Evolutionary conservation across 2,888 invertebrate genomes (phyloP).

Genomic region (Venustoraphidia nigricollis): DNA sequence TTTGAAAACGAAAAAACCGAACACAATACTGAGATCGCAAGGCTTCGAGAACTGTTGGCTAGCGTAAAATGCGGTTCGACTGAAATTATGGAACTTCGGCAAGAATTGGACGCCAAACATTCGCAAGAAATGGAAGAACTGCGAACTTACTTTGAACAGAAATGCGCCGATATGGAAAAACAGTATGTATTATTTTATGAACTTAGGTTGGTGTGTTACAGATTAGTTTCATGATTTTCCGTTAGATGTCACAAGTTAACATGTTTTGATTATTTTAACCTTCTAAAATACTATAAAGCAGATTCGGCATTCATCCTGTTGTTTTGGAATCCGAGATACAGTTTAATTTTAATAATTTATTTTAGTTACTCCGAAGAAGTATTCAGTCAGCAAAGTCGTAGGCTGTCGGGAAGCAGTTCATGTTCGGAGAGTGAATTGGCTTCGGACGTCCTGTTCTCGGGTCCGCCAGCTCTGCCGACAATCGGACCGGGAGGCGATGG

Average conservation of each 20-base stretch:
- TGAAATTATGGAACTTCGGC: slow-evolving; percentile 36
- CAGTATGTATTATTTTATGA: slow-evolving; percentile 34
- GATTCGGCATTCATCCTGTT: too few relatives aligned
- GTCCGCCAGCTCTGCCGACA: slow-evolving; percentile 3
- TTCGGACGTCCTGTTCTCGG: slow-evolving; percentile 24
- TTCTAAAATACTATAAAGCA: too few relatives aligned
- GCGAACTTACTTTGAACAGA: slow-evolving; percentile 63
- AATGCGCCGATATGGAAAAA: slow-evolving; percentile 64
- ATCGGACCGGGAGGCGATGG: slow-evolving; percentile 20
- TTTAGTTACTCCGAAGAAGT: slow-evolving; percentile 48
- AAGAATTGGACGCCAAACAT: slow-evolving; percentile 49
- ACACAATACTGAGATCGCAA: slow-evolving; percentile 34
- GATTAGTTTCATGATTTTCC: too few relatives aligned
- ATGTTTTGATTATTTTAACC: too few relatives aligned
- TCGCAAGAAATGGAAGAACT: slow-evolving; percentile 64
- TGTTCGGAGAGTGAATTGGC: slow-evolving; percentile 28
- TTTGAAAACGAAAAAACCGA: slow-evolving; percentile 41
- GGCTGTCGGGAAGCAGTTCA: slow-evolving; percentile 30
- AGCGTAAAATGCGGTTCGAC: slow-evolving; percentile 40
- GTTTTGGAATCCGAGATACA: neutral
- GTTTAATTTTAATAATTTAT: slow-evolving; percentile 8
- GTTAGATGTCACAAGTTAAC: too few relatives aligned
- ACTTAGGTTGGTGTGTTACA: neutral
- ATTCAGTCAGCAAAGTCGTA: slow-evolving; percentile 48
- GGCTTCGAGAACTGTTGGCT: slow-evolving; percentile 35